Percentiles rank a stretch among this genome's conserved stretches.
phyloP scores from a whole-genome alignment of 2,113 vertebrate species.

The Vanacampus margaritifer region DNA sequence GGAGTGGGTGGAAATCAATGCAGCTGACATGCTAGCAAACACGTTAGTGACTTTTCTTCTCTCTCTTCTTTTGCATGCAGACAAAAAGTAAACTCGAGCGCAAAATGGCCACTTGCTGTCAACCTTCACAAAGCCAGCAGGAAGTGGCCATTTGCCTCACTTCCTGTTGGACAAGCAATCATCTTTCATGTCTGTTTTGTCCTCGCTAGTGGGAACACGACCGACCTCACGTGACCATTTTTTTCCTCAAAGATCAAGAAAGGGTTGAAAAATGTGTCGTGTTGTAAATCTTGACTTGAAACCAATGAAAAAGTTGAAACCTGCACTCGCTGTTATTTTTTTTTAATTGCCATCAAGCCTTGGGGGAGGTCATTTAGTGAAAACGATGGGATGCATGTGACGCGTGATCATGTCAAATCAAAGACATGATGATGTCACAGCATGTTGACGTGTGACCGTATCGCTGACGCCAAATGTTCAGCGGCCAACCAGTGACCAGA shows the following conservation, averaged over 20 bases:
- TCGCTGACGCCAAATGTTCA: not conserved
- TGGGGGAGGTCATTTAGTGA: not conserved
- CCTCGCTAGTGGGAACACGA: constrained; percentile 41
- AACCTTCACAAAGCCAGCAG: too few species aligned
- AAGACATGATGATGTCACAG: not conserved
- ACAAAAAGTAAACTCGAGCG: too few species aligned
- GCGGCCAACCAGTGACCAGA: not conserved
- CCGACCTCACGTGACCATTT: constrained; percentile 59
- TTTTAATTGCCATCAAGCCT: not conserved
- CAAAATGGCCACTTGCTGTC: too few species aligned
- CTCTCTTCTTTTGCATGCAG: too few species aligned
- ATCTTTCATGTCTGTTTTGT: constrained; percentile 31
- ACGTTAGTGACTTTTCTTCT: too few species aligned
- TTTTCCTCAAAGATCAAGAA: not conserved
- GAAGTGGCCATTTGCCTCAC: too few species aligned
- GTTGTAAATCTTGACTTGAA: not conserved
- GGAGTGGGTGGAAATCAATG: too few species aligned
- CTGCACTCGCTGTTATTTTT: not conserved
- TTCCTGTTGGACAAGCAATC: not conserved
- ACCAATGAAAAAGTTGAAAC: not conserved
- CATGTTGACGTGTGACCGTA: not conserved
- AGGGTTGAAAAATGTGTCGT: constrained; percentile 20
- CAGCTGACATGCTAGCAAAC: too few species aligned
- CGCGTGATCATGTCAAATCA: not conserved
- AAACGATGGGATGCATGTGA: too few species aligned